Base-by-base conservation (phyloP, 2,797 vertebrate species). In the Pipistrellus pygmaeus region DNA sequence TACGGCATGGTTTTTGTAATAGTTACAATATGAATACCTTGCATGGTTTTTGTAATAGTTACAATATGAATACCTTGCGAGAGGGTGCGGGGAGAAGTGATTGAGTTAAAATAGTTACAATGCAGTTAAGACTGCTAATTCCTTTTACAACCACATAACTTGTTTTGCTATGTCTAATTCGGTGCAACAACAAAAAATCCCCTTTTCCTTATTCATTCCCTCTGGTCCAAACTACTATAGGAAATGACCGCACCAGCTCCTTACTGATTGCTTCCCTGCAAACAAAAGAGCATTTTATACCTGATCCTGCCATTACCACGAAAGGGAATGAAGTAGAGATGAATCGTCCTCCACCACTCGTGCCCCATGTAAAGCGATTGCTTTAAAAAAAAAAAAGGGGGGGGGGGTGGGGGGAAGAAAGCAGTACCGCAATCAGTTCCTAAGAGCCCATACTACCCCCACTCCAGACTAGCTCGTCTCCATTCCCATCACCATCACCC, bases 171-270 rank as follows among this genome's bases (percentile, higher is more conserved):
- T 51, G 66, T 62, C 83, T 66, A 85, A 73, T 73, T 30, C 30
- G 38, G 62, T 60, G 32, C 73, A 93, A 73, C 85, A 66, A 48
- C 15, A 64, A 88, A 93, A 55, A 91, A 95, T 87, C 90, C 78
- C 51, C 76, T 88, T 92, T 96, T 85, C 72, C 78, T 92, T 88
- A 80, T 84, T 88, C 90, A 69, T 76, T 60, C 75, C 64, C 95
- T 66, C 85, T 3, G 18, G 77, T 86, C 89, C 53, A 68, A 77
- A 87, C 80, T 80, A 68, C 80, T 32, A 13, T 35, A 85, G 93
- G 85, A 96, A 97, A 95, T 95, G 97, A 95, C 96, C 96, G 77
- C 95, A 95, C 72, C 82, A 14, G 75, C 27, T 90, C 68, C 96
- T 91, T 17, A 64, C 66, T 25, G 84, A 86, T 57, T 17, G 94